phyloP scores from a whole-genome alignment of 1,140 invertebrate genomes.

The Zaprionus ornatus region DNA sequence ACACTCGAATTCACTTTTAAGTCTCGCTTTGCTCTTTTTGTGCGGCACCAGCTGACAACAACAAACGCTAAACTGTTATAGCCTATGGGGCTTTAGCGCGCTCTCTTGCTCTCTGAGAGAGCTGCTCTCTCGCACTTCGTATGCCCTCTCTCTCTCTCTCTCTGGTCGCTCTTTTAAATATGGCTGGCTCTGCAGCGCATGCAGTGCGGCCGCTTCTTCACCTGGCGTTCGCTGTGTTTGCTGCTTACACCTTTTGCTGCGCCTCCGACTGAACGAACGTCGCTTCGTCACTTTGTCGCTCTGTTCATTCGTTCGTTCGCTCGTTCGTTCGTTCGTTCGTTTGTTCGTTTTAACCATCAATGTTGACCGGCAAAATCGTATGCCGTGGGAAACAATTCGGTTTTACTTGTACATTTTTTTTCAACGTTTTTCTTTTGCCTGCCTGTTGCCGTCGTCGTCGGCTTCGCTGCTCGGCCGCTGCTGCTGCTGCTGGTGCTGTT shows the following conservation, averaged over 20 bases:
- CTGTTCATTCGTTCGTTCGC: conserved; percentile 33
- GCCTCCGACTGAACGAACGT: conserved; percentile 38
- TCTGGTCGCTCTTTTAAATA: conserved; percentile 57
- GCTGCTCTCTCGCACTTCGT: conserved; percentile 7
- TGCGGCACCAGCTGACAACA: conserved; percentile 71
- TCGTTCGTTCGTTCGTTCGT: conserved; percentile 46
- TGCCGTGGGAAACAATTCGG: conserved; percentile 84
- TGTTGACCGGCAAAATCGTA: conserved; percentile 84
- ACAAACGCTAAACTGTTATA: conserved; percentile 72
- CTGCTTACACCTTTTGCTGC: conserved; percentile 75
- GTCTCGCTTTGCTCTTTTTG: conserved; percentile 81
- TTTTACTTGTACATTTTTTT: conserved; percentile 83
- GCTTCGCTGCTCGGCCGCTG: conserved; percentile 33
- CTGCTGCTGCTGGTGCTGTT: conserved; percentile 41
- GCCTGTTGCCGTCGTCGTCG: conserved; percentile 46
- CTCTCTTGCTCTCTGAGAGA: not conserved
- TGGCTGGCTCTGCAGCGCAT: conserved; percentile 62
- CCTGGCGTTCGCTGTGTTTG: conserved; percentile 57
- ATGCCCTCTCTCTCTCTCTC: conserved; percentile 19
- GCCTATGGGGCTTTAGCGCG: conserved; percentile 62
- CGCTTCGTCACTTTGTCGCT: conserved; percentile 30
- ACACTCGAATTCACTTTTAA: conserved; percentile 77
- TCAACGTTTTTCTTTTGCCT: conserved; percentile 63
- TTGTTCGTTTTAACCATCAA: conserved; percentile 69
- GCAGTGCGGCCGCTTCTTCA: conserved; percentile 71